Evolutionary conservation across 2,113 vertebrate genomes (phyloP).

Genomic region (Zonotrichia leucophrys): DNA sequence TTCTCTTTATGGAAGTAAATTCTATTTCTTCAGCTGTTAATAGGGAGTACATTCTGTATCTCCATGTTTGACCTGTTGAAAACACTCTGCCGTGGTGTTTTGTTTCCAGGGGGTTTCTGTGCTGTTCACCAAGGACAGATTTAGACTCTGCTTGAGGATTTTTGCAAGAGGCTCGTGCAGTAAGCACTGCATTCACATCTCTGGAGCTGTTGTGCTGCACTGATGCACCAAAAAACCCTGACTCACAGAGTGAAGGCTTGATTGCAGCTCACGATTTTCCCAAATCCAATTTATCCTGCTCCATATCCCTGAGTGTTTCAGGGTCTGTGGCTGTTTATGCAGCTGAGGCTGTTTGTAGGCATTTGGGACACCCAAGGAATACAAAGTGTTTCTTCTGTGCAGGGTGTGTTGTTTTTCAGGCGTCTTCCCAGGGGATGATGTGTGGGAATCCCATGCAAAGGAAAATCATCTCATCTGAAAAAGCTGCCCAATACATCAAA

Average conservation of each 20-base stretch:
- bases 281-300: not conserved
- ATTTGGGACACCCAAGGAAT: not conserved
- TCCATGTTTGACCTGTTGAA: not conserved
- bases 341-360: not conserved
- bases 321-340: not conserved
- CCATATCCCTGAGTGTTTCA: not conserved
- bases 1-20: not conserved
- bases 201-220: not conserved
- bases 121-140: not conserved
- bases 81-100: not conserved
- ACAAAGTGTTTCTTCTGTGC: not conserved
- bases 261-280: not conserved
- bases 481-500: not conserved
- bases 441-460: not conserved
- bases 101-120: not conserved
- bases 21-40: not conserved
- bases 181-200: not conserved
- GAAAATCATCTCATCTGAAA: not conserved
- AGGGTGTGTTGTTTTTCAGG: not conserved
- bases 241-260: not conserved
- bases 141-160: not conserved
- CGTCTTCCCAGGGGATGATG: not conserved
- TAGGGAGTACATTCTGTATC: not conserved
- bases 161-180: not conserved
- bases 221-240: not conserved